phyloP scores from a whole-genome alignment of 2,888 invertebrate species.

The Himalopsyche japonica region DNA sequence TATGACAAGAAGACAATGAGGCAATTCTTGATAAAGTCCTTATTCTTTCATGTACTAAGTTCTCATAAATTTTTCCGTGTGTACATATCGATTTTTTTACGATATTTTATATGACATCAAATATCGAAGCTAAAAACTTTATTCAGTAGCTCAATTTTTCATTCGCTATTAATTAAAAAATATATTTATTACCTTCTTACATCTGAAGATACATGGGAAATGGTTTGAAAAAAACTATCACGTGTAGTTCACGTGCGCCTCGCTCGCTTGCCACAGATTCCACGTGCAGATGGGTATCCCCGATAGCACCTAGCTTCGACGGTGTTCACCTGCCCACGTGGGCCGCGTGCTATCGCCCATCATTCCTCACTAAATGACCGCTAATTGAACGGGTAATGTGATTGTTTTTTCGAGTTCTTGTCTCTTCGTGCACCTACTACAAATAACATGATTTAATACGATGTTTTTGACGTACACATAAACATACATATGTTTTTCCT shows the following conservation, averaged over 20 bases:
- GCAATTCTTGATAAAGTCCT: no score
- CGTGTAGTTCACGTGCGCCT: neutral
- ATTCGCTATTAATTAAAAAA: no score
- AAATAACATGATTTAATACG: neutral
- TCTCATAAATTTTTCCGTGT: no score
- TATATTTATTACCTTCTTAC: no score
- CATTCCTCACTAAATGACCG: neutral
- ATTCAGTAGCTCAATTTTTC: no score
- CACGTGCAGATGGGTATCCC: neutral
- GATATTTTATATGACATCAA: no score
- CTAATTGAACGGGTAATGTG: neutral
- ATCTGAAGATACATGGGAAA: no score
- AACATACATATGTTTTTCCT: neutral
- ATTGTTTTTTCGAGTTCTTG: neutral
- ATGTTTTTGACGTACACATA: neutral
- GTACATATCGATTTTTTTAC: no score
- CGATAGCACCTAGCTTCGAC: neutral
- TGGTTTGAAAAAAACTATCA: no score
- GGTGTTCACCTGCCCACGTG: neutral
- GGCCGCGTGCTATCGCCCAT: neutral
- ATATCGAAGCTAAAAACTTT: no score
- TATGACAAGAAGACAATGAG: no score
- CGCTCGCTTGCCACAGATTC: neutral
- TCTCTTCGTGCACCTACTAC: neutral
- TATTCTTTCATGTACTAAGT: no score